These are phyloP conservation scores for Drosophila nannoptera DNA, from an alignment of 1,140 invertebrate genomes.

Conservation along the genomic window DNA sequence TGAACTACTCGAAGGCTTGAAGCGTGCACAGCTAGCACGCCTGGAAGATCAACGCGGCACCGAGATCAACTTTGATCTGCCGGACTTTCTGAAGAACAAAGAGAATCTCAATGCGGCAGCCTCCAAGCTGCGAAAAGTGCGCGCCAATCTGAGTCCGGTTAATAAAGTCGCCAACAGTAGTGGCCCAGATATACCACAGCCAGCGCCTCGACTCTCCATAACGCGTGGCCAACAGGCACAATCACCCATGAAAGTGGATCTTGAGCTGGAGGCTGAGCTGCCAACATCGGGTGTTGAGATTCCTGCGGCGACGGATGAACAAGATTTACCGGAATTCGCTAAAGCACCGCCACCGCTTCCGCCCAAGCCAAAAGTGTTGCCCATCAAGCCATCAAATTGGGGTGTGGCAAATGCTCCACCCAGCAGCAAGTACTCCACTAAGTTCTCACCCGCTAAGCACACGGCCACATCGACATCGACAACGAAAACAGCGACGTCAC, in stretches of 20 bases:
- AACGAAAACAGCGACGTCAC: slow-evolving; percentile 3
- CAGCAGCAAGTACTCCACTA: slow-evolving; percentile 59
- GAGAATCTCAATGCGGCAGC: slow-evolving; percentile 75
- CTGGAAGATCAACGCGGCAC: slow-evolving; percentile 91
- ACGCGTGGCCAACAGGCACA: slow-evolving; percentile 47
- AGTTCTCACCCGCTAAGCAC: slow-evolving; percentile 61
- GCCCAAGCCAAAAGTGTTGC: slow-evolving; percentile 82
- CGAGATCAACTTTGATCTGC: slow-evolving; percentile 89
- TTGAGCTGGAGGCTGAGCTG: slow-evolving; percentile 48
- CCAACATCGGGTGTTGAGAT: not conserved
- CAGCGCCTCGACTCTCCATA: slow-evolving; percentile 72
- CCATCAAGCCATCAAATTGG: slow-evolving; percentile 82
- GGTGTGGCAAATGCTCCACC: slow-evolving; percentile 58
- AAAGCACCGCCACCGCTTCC: slow-evolving; percentile 81
- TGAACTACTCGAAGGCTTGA: slow-evolving; percentile 88
- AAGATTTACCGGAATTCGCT: slow-evolving; percentile 51
- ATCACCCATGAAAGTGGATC: slow-evolving; percentile 70
- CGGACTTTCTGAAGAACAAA: slow-evolving; percentile 87
- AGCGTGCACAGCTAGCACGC: slow-evolving; percentile 86
- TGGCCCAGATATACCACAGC: slow-evolving; percentile 61
- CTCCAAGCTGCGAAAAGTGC: slow-evolving; percentile 67
- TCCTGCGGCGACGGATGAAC: slow-evolving; percentile 14
- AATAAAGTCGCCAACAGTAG: slow-evolving; percentile 43
- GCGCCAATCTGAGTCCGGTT: slow-evolving; percentile 65
- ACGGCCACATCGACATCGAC: slow-evolving; percentile 45